Evolutionary conservation across 2,888 invertebrate genomes (phyloP).

Genomic region (Diplolepis rosae): DNA sequence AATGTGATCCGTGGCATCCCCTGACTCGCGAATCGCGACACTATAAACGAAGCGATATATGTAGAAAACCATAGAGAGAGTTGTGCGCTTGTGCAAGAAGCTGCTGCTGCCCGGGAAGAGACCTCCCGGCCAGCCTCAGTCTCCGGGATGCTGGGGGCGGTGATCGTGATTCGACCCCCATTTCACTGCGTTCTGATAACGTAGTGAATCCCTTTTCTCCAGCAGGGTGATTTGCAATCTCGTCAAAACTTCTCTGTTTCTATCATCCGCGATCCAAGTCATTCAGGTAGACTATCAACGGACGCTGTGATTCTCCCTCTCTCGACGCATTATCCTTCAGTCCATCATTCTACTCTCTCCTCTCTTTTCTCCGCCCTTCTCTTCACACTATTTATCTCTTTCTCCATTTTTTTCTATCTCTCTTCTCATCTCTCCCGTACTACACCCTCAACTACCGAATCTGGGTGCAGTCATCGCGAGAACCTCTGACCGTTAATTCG

Average conservation of each 20-base stretch:
- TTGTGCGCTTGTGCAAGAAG: slow-evolving; percentile 72
- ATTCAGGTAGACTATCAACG: slow-evolving; percentile 4
- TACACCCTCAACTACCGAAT: slow-evolving; percentile 30
- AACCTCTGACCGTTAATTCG: slow-evolving; percentile 59
- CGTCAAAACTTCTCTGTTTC: slow-evolving; percentile 11
- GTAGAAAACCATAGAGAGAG: slow-evolving; percentile 36
- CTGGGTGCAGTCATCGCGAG: slow-evolving; percentile 63
- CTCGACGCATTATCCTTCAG: background rate
- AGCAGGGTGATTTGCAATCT: slow-evolving; percentile 21
- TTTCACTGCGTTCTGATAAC: slow-evolving; percentile 64
- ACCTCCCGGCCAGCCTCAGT: slow-evolving; percentile 71
- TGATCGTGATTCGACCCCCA: slow-evolving; percentile 71
- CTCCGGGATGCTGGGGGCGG: slow-evolving; percentile 73
- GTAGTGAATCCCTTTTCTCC: slow-evolving; percentile 51
- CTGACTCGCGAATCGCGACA: slow-evolving; percentile 29
- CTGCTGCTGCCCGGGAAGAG: slow-evolving; percentile 71
- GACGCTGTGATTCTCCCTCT: slow-evolving; percentile 7
- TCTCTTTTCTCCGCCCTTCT: slow-evolving; percentile 35
- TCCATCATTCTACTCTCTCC: slow-evolving; percentile 11
- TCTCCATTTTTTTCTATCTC: slow-evolving; percentile 47
- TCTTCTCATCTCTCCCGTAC: slow-evolving; percentile 14
- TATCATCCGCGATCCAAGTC: slow-evolving; percentile 30
- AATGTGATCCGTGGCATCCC: slow-evolving; percentile 8
- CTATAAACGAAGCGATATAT: slow-evolving; percentile 66
- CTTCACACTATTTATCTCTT: slow-evolving; percentile 53